These are phyloP conservation scores for Caligus rogercresseyi DNA, from an alignment of 1,140 invertebrate species.

Conservation along the genomic window DNA sequence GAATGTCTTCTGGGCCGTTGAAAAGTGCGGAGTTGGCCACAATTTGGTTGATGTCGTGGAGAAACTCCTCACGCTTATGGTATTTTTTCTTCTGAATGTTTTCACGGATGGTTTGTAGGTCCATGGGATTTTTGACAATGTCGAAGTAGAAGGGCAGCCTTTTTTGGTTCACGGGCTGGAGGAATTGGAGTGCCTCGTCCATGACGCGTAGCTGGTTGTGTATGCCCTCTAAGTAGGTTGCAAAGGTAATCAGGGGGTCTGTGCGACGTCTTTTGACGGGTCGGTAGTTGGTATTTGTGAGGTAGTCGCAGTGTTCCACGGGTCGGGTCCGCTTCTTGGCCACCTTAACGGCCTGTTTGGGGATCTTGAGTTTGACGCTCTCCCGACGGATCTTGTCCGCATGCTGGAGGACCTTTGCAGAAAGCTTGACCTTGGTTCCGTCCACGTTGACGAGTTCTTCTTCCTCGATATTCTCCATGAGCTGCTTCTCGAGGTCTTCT, in stretches of 20 bases:
- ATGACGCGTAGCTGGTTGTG: conserved; percentile 81
- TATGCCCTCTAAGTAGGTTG: conserved; percentile 76
- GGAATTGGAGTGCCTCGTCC: conserved; percentile 76
- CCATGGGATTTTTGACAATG: conserved; percentile 83
- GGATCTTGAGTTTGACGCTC: conserved; percentile 61
- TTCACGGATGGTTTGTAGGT: conserved; percentile 86
- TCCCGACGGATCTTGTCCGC: conserved; percentile 58
- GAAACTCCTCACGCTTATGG: conserved; percentile 77
- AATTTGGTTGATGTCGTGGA: conserved; percentile 85
- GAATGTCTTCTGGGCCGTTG: conserved; percentile 46
- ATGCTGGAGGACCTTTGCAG: conserved; percentile 67
- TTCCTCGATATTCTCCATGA: conserved; percentile 40
- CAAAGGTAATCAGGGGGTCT: conserved; percentile 86
- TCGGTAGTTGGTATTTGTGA: conserved; percentile 58
- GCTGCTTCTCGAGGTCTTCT: conserved; percentile 54
- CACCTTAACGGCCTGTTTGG: conserved; percentile 48
- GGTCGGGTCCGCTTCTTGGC: conserved; percentile 38
- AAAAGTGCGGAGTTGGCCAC: conserved; percentile 84
- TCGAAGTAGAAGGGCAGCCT: conserved; percentile 80
- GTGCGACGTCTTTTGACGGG: conserved; percentile 81
- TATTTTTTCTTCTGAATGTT: conserved; percentile 81
- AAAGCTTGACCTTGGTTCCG: conserved; percentile 36
- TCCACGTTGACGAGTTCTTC: conserved; percentile 79
- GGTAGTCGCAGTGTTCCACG: conserved; percentile 78
- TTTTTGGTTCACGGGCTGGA: conserved; percentile 87